Percentiles rank a stretch among this genome's conserved stretches.
phyloP scores from a whole-genome alignment of 1,140 invertebrate species.

The Helicorthomorpha holstii region DNA sequence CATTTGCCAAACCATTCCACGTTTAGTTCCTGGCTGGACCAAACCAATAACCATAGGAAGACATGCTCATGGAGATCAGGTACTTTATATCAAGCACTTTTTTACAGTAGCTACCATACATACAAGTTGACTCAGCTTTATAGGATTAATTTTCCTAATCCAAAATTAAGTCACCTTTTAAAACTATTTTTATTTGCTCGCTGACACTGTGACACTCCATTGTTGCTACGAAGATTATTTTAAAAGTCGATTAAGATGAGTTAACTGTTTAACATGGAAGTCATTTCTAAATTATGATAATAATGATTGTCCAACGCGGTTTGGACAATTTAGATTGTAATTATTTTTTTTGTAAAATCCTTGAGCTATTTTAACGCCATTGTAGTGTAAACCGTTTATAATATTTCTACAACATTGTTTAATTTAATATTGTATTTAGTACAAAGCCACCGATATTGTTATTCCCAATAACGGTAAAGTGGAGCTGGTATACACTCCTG shows the following conservation, averaged over 20 bases:
- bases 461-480: conserved; percentile 48
- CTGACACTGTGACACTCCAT: too few species aligned
- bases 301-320: too few species aligned
- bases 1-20: conserved; percentile 70
- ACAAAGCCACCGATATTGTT: conserved; percentile 73
- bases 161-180: not conserved
- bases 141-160: not conserved
- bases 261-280: not conserved
- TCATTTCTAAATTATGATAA: not conserved
- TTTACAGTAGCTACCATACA: too few species aligned
- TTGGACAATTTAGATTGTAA: not conserved
- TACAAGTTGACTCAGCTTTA: too few species aligned
- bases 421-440: conserved; percentile 31
- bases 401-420: not conserved
- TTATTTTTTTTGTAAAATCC: not conserved
- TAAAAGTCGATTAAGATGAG: not conserved
- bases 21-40: conserved; percentile 70
- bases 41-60: conserved; percentile 65
- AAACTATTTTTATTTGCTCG: too few species aligned
- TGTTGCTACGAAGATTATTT: too few species aligned
- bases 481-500: conserved; percentile 45
- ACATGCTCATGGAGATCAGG: conserved; percentile 75
- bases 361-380: not conserved
- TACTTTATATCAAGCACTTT: too few species aligned
- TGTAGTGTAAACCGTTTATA: not conserved